Conservation (phyloP, 2,113 vertebrate species). For the Collichthys lucidus region DNA sequence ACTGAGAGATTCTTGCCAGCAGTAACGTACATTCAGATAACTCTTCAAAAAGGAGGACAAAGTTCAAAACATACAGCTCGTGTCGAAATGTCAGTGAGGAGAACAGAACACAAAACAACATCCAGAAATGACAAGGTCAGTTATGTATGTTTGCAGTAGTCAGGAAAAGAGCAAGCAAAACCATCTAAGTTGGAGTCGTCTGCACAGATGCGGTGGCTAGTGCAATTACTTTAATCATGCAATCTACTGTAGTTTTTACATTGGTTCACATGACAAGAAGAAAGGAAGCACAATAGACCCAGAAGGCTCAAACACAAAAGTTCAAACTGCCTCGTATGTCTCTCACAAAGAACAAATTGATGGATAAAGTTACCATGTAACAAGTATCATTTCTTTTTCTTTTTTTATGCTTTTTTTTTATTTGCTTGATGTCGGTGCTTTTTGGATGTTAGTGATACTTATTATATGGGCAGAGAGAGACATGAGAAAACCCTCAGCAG, state of each 20-base stretch:
- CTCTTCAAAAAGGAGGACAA: conserved; percentile 37
- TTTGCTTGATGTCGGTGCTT: conserved; percentile 43
- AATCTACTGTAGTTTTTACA: conserved; percentile 75
- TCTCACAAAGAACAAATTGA: conserved; percentile 63
- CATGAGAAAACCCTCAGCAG: conserved; percentile 60
- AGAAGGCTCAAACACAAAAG: conserved; percentile 73
- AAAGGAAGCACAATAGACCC: conserved; percentile 80
- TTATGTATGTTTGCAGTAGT: conserved; percentile 68
- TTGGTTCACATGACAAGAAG: conserved; percentile 77
- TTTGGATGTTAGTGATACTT: conserved; percentile 71
- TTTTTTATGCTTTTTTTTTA: neutral
- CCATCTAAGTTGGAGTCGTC: conserved; percentile 69
- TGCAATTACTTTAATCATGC: conserved; percentile 82
- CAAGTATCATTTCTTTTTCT: conserved; percentile 67
- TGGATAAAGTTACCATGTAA: conserved; percentile 72
- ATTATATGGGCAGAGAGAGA: conserved; percentile 76
- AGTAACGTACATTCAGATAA: conserved; percentile 67
- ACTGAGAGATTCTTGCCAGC: conserved; percentile 43
- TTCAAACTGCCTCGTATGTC: conserved; percentile 65
- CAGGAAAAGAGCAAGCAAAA: conserved; percentile 76
- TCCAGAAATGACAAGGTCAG: conserved; percentile 57
- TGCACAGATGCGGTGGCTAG: conserved; percentile 77
- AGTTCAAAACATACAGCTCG: conserved; percentile 52
- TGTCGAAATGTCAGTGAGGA: conserved; percentile 56
- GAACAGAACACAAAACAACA: conserved; percentile 75